Conservation (phyloP, 2,113 vertebrate genomes). For the Notarius quadriscutis region DNA sequence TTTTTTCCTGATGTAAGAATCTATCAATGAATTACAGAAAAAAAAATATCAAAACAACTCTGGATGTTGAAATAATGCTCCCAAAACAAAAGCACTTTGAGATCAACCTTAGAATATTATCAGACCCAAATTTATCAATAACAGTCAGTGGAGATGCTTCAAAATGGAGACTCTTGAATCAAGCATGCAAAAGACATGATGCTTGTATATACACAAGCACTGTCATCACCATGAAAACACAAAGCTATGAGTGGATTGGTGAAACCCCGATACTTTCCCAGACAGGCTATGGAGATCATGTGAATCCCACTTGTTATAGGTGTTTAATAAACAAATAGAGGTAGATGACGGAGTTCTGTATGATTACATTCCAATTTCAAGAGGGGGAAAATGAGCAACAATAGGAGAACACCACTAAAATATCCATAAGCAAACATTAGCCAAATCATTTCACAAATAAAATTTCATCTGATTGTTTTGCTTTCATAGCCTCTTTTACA, state of each 20-base stretch:
- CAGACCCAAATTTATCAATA: constrained; percentile 22
- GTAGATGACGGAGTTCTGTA: constrained; percentile 30
- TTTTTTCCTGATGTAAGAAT: neutral
- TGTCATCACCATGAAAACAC: constrained; percentile 13
- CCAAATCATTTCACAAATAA: neutral
- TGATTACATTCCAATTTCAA: constrained; percentile 12
- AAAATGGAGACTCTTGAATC: neutral
- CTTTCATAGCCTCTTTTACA: constrained; percentile 26
- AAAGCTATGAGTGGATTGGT: neutral
- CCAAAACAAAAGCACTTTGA: neutral
- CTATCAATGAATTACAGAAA: neutral
- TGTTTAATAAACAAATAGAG: constrained; percentile 37
- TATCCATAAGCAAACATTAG: constrained; percentile 6
- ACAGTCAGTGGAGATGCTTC: constrained; percentile 26
- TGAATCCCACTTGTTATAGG: neutral
- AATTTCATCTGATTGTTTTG: constrained; percentile 31
- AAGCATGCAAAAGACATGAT: constrained; percentile 3
- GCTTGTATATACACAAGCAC: constrained; percentile 21
- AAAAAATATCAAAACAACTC: neutral
- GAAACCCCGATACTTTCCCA: constrained; percentile 10
- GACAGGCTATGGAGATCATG: neutral
- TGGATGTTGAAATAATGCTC: constrained; percentile 33
- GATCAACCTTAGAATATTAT: neutral
- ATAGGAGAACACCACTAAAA: neutral
- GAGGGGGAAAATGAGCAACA: constrained; percentile 14